Percentiles rank a stretch among this genome's conserved stretches.
phyloP scores from a whole-genome alignment of 2,797 vertebrate species.

The Masticophis lateralis region DNA sequence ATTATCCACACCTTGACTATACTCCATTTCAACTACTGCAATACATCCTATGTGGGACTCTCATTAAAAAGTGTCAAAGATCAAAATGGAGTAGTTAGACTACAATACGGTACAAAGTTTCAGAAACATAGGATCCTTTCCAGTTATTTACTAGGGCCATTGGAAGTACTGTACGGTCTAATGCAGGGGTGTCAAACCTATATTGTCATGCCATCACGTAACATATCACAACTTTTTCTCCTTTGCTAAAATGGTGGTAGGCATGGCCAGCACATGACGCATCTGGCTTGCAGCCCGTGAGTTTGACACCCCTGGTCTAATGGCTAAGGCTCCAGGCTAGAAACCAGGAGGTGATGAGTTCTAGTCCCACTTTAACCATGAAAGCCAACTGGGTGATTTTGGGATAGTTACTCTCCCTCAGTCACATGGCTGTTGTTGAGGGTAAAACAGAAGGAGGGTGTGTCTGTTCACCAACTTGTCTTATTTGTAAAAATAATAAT shows the following conservation, averaged over 20 bases:
- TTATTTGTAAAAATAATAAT: neutral
- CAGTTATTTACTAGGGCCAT: neutral
- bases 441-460: neutral
- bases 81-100: neutral
- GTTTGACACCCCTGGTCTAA: too few species aligned
- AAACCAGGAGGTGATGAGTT: neutral
- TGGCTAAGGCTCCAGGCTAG: neutral
- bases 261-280: rapidly evolving
- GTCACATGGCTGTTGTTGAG: neutral
- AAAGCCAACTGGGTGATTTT: neutral
- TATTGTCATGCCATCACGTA: rapidly evolving
- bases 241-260: too few species aligned
- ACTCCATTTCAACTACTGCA: neutral
- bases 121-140: neutral
- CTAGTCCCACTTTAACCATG: neutral
- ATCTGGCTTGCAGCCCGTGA: rapidly evolving
- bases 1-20: neutral
- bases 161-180: neutral
- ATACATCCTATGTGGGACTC: neutral
- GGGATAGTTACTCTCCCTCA: neutral
- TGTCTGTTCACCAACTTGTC: neutral
- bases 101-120: neutral
- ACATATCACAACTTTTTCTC: too few species aligned
- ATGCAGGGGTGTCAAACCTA: neutral
- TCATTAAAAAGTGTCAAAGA: neutral